These are phyloP conservation scores for Sesia bembeciformis DNA, from an alignment of 2,888 invertebrate species.

Conservation along the genomic window DNA sequence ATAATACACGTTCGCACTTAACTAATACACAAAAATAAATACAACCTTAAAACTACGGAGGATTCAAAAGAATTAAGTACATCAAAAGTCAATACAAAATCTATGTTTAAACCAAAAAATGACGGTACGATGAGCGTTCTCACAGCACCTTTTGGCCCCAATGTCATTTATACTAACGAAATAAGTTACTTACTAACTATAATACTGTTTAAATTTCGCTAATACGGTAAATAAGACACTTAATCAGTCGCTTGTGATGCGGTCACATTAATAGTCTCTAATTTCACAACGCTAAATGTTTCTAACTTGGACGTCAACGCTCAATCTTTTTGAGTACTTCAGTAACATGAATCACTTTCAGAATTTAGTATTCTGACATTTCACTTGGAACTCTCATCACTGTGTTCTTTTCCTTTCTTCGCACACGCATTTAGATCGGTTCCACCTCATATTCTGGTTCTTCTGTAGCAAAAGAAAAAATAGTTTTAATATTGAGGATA, in stretches of 20 bases:
- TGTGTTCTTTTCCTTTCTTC: conserved; percentile 29
- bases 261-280: conserved; percentile 11
- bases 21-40: background rate
- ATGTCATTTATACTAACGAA: conserved; percentile 25
- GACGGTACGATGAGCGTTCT: conserved; percentile 31
- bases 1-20: conserved; percentile 4
- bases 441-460: conserved; percentile 65
- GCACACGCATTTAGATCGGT: conserved; percentile 58
- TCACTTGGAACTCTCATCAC: conserved; percentile 6
- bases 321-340: conserved; percentile 6
- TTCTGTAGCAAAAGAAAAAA: conserved; percentile 50
- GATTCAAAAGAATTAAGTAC: conserved; percentile 19
- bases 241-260: conserved; percentile 30
- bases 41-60: background rate
- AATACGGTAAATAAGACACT: conserved; percentile 35
- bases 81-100: conserved; percentile 3
- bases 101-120: conserved; percentile 31
- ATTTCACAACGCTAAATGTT: conserved; percentile 17
- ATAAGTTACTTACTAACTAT: conserved; percentile 48
- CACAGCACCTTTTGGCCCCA: conserved; percentile 65
- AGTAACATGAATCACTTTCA: background rate
- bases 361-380: background rate
- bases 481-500: background rate
- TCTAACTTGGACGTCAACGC: background rate
- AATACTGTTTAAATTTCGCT: conserved; percentile 55